Evolutionary conservation across 2,888 invertebrate species (phyloP).

Genomic region (Drosophila peninsularis): DNA sequence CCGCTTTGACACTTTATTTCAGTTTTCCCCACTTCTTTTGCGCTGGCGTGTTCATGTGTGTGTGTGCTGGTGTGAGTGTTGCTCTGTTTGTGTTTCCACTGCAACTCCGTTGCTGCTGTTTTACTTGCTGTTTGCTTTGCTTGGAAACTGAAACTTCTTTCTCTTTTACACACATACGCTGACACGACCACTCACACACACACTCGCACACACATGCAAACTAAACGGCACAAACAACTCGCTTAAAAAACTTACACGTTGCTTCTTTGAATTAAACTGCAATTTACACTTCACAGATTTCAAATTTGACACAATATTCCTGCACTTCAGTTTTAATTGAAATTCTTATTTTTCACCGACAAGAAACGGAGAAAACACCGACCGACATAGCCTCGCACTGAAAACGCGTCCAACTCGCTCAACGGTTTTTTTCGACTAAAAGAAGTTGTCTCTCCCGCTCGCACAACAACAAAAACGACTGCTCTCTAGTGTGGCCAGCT

Average conservation of each 20-base stretch:
- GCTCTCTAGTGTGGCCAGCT: conserved; percentile 37
- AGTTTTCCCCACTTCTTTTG: conserved; percentile 65
- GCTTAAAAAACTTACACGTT: conserved; percentile 60
- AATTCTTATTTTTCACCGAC: conserved; percentile 62
- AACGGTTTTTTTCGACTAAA: conserved; percentile 48
- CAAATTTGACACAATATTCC: conserved; percentile 41
- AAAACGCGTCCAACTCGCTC: conserved; percentile 48
- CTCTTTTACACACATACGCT: conserved; percentile 60
- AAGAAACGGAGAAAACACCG: conserved; percentile 55
- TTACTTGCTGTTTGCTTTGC: conserved; percentile 59
- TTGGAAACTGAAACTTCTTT: conserved; percentile 71
- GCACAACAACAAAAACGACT: conserved; percentile 35
- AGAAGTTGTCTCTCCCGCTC: conserved; percentile 39
- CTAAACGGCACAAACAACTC: conserved; percentile 40
- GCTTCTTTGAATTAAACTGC: conserved; percentile 32
- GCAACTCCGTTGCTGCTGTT: conserved; percentile 65
- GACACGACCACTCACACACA: conserved; percentile 24
- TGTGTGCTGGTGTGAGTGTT: conserved; percentile 37
- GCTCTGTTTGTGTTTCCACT: conserved; percentile 71
- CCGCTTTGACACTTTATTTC: conserved; percentile 67
- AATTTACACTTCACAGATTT: conserved; percentile 36
- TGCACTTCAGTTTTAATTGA: conserved; percentile 40
- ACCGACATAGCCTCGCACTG: conserved; percentile 53
- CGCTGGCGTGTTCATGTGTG: conserved; percentile 36
- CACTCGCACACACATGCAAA: conserved; percentile 21